phyloP scores from a whole-genome alignment of 2,888 invertebrate species.

The Campoplex capitator region DNA sequence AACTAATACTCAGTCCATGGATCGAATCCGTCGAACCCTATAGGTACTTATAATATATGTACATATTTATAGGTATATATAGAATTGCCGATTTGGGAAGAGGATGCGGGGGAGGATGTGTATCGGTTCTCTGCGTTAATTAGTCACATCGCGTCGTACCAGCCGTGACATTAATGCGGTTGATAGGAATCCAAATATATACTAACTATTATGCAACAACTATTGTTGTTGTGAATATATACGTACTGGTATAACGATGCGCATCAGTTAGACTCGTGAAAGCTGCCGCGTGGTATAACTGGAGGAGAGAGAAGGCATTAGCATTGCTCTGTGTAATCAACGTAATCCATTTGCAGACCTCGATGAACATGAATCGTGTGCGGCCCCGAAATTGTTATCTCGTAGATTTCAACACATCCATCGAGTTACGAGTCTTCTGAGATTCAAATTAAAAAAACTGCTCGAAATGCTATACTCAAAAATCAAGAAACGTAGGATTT shows the following conservation, averaged over 20 bases:
- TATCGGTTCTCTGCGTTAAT: constrained; percentile 63
- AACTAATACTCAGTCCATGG: constrained; percentile 68
- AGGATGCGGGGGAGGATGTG: constrained; percentile 29
- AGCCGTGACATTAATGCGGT: constrained; percentile 54
- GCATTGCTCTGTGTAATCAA: constrained; percentile 52
- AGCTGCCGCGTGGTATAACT: background rate
- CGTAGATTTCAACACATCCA: background rate
- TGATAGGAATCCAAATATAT: constrained; percentile 58
- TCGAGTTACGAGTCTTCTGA: background rate
- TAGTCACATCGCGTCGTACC: constrained; percentile 57
- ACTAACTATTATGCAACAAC: constrained; percentile 47
- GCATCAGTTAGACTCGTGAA: constrained; percentile 16
- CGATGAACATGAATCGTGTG: constrained; percentile 17
- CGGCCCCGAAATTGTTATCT: background rate
- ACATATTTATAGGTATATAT: background rate
- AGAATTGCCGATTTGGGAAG: constrained; percentile 20
- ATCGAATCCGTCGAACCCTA: constrained; percentile 52
- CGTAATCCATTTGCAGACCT: constrained; percentile 43
- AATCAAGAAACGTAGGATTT: background rate
- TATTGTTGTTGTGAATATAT: constrained; percentile 16
- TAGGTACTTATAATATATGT: background rate
- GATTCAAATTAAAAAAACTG: background rate
- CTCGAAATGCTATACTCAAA: background rate
- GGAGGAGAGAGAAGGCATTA: constrained; percentile 35
- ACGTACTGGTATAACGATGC: constrained; percentile 12